Percentiles rank a stretch among this genome's conserved stretches.
These are phyloP conservation scores for Choloepus hoffmanni DNA, from an alignment of 2,113 vertebrate species.

Conservation along the genomic window DNA sequence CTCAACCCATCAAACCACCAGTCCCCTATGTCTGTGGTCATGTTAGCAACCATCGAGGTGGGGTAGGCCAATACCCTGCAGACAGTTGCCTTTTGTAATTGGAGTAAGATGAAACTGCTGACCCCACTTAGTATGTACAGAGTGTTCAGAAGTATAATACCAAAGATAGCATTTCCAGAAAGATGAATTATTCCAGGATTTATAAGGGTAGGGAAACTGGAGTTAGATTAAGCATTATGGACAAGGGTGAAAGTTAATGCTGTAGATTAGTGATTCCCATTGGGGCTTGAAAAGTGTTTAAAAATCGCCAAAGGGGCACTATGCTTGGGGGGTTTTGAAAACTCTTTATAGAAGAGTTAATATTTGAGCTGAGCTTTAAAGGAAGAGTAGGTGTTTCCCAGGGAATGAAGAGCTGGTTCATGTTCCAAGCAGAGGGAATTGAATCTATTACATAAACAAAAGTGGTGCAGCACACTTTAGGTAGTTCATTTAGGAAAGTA, in stretches of 20 bases:
- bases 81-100: background rate
- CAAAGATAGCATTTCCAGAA: slow-evolving; percentile 14
- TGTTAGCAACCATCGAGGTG: no score
- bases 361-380: background rate
- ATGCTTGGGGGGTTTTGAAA: background rate
- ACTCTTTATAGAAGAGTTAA: background rate
- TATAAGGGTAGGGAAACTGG: background rate
- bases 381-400: background rate
- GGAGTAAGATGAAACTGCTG: slow-evolving; percentile 2
- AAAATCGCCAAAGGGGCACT: background rate
- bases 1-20: no score
- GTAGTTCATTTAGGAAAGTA: background rate
- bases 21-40: no score
- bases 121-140: background rate
- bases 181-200: background rate
- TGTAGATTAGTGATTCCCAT: background rate
- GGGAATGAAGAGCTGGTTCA: background rate
- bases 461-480: background rate
- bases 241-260: background rate
- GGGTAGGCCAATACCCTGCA: no score
- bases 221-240: background rate
- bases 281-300: background rate
- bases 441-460: background rate
- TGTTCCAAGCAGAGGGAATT: slow-evolving; percentile 14
- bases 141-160: background rate